A percentile compares a stretch with the other conserved stretches of the same genome.
These are phyloP conservation scores for Paralvinella palmiformis DNA, from an alignment of 1,140 invertebrate genomes.

Conservation along the genomic window DNA sequence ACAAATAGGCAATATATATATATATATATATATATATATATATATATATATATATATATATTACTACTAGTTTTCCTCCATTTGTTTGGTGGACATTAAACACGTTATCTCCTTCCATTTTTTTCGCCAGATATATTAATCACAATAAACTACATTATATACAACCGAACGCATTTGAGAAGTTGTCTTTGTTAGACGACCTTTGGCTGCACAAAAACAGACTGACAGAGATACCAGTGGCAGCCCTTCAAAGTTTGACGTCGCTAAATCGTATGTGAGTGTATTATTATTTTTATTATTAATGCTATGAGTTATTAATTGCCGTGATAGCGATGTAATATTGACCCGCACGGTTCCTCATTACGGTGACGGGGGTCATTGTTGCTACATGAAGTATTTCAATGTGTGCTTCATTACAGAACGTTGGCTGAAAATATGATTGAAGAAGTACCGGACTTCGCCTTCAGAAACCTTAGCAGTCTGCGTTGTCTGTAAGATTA, in stretches of 20 bases:
- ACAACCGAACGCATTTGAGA: no score
- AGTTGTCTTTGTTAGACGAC: not conserved
- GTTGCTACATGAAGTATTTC: not conserved
- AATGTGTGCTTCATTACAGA: not conserved
- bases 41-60: no score
- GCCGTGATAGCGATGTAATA: not conserved
- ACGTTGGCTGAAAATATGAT: not conserved
- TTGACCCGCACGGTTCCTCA: not conserved
- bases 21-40: no score
- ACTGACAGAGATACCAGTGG: not conserved
- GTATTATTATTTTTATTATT: not conserved
- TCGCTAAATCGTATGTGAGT: not conserved
- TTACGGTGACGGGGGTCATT: not conserved
- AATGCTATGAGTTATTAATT: not conserved
- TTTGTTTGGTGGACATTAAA: no score
- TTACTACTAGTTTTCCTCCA: no score
- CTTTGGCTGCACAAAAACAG: not conserved
- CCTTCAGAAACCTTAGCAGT: not conserved
- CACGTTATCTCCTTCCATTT: no score
- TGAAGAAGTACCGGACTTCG: slow-evolving; percentile 1
- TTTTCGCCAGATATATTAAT: no score
- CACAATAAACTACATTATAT: no score
- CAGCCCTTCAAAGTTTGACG: not conserved
- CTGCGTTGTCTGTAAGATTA: not conserved
- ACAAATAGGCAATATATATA: no score